Evolutionary conservation across 2,113 vertebrate genomes (phyloP).

Genomic region (Struthidea cinerea): DNA sequence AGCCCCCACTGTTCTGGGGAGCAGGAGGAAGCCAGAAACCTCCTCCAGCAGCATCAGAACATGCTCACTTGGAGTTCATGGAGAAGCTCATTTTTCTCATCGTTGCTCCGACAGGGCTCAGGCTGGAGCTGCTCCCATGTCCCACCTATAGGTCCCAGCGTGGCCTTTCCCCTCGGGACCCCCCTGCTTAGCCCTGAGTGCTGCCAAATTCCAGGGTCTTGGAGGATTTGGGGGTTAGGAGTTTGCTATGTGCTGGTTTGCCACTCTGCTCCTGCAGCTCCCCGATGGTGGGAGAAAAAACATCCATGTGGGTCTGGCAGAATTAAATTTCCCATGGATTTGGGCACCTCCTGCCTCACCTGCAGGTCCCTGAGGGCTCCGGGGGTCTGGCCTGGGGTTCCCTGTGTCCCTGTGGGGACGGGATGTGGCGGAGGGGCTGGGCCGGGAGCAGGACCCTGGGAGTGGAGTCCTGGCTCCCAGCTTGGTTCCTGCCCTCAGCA

Average conservation of each 20-base stretch:
- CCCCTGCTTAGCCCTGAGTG: neutral
- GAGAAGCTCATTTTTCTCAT: neutral
- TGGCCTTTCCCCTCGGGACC: neutral
- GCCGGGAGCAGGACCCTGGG: neutral
- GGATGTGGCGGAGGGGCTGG: neutral
- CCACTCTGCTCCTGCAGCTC: neutral
- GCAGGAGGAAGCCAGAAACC: neutral
- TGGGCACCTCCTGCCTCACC: neutral
- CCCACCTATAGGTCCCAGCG: neutral
- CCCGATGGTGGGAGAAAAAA: neutral
- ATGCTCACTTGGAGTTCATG: fast-evolving
- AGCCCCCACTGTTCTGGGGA: too few species aligned
- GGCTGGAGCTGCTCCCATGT: neutral
- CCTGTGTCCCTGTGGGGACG: fast-evolving
- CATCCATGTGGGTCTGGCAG: fast-evolving
- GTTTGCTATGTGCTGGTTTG: neutral
- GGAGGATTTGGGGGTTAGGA: neutral
- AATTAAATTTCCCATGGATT: neutral
- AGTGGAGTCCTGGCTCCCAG: neutral
- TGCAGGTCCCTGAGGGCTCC: neutral
- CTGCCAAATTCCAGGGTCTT: neutral
- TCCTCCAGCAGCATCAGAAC: neutral
- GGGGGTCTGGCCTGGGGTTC: neutral
- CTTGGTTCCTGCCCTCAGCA: neutral
- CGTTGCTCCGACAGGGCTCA: fast-evolving